Base-by-base conservation (phyloP, 64 coral and sea anemone species). In the Montipora efflorescens region DNA sequence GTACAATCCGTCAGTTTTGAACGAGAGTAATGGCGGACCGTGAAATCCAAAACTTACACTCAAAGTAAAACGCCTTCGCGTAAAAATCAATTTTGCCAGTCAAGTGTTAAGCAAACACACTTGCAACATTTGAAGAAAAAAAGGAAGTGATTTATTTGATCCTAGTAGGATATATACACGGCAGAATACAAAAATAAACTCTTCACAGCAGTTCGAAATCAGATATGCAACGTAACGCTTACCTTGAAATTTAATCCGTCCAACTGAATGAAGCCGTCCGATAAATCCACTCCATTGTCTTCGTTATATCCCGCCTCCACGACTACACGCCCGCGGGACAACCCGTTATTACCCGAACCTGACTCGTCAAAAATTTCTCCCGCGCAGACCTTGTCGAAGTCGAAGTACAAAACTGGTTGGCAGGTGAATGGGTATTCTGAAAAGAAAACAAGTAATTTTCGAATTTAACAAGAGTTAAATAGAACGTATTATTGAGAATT, bases 281-380 rank as follows among this genome's bases (percentile, higher is more conserved):
- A 88, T 12, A 93, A 66, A 47, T 93, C 92, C 5, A 93, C 28
- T 19, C 93, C 96, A 71, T 95, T 90, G 96, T 98, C 93, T 55
- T 82, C 89, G 20, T 91, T 91, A 16, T 92, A 91, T 15, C 96
- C 96, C 6, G 92, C 84, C 45, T 92, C 90, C 6, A 90, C 74
- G 20, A 82, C 15, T 15, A 95, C 88, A 7, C 86, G 71, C 53
- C 96, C 96, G 49, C 83, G 79, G 48, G 94, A 59, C 7, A 79
- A 50, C 3, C 96, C 96, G 76, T 98, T 98, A 75, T 98, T 98
- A 46, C 96, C 96, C 89, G 83, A 92, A 59, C 96, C 96, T 19
- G 96, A 98, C 79, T 98, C 96, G 88, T 98, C 96, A 71, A 88
- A 98, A 15, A 98, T 78, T 36, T 93, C 94, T 3, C 96, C 93